A percentile compares a stretch with the other conserved stretches of the same genome.
Conservation (phyloP, 2,888 invertebrate species). For the Hermodice carunculata region DNA sequence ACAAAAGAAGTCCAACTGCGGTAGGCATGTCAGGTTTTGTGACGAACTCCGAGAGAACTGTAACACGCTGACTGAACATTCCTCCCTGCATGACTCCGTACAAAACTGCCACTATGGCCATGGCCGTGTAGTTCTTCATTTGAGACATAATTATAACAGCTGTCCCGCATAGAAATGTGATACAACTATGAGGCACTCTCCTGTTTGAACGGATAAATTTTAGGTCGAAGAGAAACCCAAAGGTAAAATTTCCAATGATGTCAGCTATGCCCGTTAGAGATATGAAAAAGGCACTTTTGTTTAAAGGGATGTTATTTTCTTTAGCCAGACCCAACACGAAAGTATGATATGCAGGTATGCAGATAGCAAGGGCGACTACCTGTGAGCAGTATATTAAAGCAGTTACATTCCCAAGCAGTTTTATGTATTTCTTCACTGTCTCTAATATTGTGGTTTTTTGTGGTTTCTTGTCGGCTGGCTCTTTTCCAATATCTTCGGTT, state of each 20-base stretch:
- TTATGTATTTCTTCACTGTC: no score
- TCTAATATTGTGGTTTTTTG: no score
- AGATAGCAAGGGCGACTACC: no score
- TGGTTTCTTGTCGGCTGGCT: no score
- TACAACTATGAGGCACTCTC: slow-evolving; percentile 39
- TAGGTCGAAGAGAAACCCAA: slow-evolving; percentile 51
- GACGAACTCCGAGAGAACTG: slow-evolving; percentile 51
- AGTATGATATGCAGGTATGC: no score
- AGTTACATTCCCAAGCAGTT: no score
- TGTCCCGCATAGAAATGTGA: not conserved
- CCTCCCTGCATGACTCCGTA: slow-evolving; percentile 50
- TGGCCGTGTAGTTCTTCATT: slow-evolving; percentile 26
- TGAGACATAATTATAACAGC: not conserved
- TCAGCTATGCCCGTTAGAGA: slow-evolving; percentile 91
- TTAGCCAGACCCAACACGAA: no score
- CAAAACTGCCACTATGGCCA: slow-evolving; percentile 39
- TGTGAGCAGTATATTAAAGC: no score
- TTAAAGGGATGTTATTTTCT: no score
- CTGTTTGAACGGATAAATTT: slow-evolving; percentile 42
- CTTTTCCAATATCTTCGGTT: no score
- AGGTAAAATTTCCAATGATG: slow-evolving; percentile 84
- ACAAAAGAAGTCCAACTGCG: slow-evolving; percentile 51
- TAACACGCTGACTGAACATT: slow-evolving; percentile 52
- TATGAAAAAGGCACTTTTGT: slow-evolving; percentile 80
- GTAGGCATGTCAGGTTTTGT: slow-evolving; percentile 47